Base-by-base conservation (phyloP, 2,113 vertebrate species). In the Nicator chloris region DNA sequence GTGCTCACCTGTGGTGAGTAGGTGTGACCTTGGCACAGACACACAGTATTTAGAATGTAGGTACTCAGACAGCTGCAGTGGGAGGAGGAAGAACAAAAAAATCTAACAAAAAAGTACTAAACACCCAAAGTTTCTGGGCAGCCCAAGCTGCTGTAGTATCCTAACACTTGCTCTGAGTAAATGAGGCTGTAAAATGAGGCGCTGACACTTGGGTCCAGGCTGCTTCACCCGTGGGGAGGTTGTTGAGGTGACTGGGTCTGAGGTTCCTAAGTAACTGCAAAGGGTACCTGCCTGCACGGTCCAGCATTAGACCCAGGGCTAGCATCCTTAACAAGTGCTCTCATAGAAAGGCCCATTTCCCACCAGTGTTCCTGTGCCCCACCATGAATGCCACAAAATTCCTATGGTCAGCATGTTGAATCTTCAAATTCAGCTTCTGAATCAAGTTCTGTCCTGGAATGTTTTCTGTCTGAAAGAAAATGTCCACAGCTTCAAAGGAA, bases 251-350 rank as follows among this genome's bases (percentile, higher is more conserved):
- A 4, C 28, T 45, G 37, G 33, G 24, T 65, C 17, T 49, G 42
- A 57, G 49, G 8, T 49, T 37, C 30, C 79, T n/a, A 8, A 31
- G 40, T 19, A 10, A 23, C 11, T 37, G 20, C 56, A 66, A 39
- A 61, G 15, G n/a, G 15, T 27, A 8, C 39, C 14, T 72, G 45
- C 12, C 39, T 54, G 44, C 13, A 10, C 1, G 1, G 28, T n/a
- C 45, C 51, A 42, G 27, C 49, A 16, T 14, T 10, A 10, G 21
- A 35, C 40, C n/a, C 18, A 30, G n/a, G 33, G 8, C 13, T 23
- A 42, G 49, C 35, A 56, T 10, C 27, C 40, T 70, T 1, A 3
- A 28, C 13, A 11, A 0, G 0, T 0, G 4, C 10, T 51, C 23
- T 30, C 7, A 10, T 3, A 33, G 35, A 27, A 53, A 45, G 23